Percentiles rank a stretch among this genome's conserved stretches.
These are phyloP conservation scores for Lysiphlebus fabarum DNA, from an alignment of 1,140 invertebrate species.

Conservation along the genomic window DNA sequence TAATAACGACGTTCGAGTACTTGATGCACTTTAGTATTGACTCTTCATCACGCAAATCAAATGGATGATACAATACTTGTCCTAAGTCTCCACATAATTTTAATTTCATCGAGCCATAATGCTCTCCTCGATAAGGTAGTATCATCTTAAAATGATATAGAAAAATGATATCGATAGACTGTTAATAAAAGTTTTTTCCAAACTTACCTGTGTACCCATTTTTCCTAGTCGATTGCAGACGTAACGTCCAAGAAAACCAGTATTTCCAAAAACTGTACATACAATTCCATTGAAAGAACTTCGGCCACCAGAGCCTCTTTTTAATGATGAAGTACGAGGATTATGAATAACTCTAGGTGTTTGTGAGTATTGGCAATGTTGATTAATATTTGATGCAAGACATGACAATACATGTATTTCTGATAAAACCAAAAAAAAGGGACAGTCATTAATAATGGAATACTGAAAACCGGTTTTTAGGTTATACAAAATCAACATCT, in stretches of 20 bases:
- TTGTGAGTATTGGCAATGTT: conserved; percentile 41
- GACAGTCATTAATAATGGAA: neutral
- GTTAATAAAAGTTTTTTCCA: neutral
- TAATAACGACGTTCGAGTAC: conserved; percentile 97
- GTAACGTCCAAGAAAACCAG: conserved; percentile 82
- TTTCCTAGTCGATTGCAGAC: conserved; percentile 88
- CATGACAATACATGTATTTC: conserved; percentile 3
- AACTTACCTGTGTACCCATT: conserved; percentile 74
- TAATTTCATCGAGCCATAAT: conserved; percentile 70
- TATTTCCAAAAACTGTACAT: conserved; percentile 93
- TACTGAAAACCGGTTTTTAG: no score
- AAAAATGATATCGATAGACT: neutral
- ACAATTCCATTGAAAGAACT: conserved; percentile 95
- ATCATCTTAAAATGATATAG: conserved; percentile 65
- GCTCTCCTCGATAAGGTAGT: conserved; percentile 86
- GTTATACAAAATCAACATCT: no score
- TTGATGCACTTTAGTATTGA: conserved; percentile 82
- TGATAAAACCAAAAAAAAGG: neutral
- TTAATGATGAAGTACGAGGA: conserved; percentile 63
- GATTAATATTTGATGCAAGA: neutral
- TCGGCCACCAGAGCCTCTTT: conserved; percentile 88
- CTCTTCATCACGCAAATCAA: conserved; percentile 82
- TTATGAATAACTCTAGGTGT: conserved; percentile 46
- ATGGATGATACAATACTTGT: conserved; percentile 90
- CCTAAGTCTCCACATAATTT: conserved; percentile 92